A percentile compares a stretch with the other conserved stretches of the same genome.
phyloP scores from a whole-genome alignment of 1,140 invertebrate species.

The Drosophila elegans region DNA sequence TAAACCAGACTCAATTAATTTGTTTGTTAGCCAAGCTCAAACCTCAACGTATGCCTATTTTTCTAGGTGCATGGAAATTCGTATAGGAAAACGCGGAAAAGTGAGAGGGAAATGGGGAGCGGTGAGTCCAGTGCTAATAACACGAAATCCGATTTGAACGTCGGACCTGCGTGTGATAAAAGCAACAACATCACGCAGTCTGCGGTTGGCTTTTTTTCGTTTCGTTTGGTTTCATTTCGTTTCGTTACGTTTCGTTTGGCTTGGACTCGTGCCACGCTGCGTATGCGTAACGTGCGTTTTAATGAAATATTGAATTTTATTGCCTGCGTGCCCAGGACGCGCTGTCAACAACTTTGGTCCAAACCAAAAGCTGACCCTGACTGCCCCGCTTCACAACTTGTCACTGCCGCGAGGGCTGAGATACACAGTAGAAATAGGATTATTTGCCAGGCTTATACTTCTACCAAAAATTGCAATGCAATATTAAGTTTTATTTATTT shows the following conservation, averaged over 20 bases:
- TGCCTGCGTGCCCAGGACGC: slow-evolving; percentile 76
- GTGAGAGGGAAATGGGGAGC: background rate
- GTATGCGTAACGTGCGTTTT: slow-evolving; percentile 83
- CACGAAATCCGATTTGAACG: slow-evolving; percentile 80
- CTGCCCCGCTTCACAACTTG: slow-evolving; percentile 68
- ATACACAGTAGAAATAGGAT: slow-evolving; percentile 16
- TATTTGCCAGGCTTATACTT: too few relatives aligned
- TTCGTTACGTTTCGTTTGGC: slow-evolving; percentile 39
- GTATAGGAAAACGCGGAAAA: slow-evolving; percentile 22
- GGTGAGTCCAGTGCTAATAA: slow-evolving; percentile 65
- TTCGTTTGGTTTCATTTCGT: slow-evolving; percentile 41
- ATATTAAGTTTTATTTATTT: too few relatives aligned
- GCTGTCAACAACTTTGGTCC: slow-evolving; percentile 50
- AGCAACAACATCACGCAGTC: slow-evolving; percentile 73
- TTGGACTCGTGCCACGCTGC: slow-evolving; percentile 55
- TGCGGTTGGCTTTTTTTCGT: slow-evolving; percentile 63
- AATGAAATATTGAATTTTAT: slow-evolving; percentile 85
- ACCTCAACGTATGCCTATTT: background rate
- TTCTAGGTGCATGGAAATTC: slow-evolving; percentile 22
- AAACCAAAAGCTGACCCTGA: slow-evolving; percentile 33
- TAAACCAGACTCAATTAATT: too few relatives aligned
- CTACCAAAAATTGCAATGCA: too few relatives aligned
- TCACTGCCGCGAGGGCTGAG: slow-evolving; percentile 68
- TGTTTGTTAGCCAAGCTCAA: too few relatives aligned
- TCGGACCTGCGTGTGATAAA: slow-evolving; percentile 77